A percentile compares a stretch with the other conserved stretches of the same genome.
Evolutionary conservation across 1,140 invertebrate species (phyloP).

Genomic region (Ganaspis sp.): DNA sequence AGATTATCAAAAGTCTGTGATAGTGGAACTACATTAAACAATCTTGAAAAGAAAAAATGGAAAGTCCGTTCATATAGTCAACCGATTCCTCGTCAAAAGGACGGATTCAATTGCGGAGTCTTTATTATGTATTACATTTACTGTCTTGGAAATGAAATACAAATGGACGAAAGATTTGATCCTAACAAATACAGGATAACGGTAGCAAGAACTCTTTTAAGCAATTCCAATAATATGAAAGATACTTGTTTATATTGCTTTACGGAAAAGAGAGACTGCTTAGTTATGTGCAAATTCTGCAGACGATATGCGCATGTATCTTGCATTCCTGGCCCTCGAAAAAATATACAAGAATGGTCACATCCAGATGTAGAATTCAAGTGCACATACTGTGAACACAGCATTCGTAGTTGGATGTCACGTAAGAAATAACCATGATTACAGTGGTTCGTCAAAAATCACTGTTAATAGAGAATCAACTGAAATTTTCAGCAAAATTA

Average conservation of each 20-base stretch:
- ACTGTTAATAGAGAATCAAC: no score
- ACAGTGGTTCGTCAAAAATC: no score
- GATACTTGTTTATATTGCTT: constrained; percentile 22
- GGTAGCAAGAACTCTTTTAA: neutral
- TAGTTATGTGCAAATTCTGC: neutral
- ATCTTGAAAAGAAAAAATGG: neutral
- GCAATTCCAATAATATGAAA: neutral
- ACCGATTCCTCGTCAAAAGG: neutral
- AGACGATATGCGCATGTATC: neutral
- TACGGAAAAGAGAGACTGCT: neutral
- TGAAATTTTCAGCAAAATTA: no score
- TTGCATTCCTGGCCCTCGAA: neutral
- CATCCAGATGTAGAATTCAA: neutral
- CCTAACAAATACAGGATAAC: neutral
- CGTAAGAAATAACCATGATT: neutral
- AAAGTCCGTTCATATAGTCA: neutral
- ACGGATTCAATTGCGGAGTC: constrained; percentile 5
- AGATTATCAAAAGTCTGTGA: neutral
- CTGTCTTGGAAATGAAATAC: neutral
- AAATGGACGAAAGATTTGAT: neutral
- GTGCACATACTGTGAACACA: neutral
- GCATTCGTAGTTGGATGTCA: neutral
- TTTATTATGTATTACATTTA: constrained; percentile 25
- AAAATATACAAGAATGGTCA: neutral
- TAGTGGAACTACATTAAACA: neutral